Evolutionary conservation across 2,113 vertebrate genomes (phyloP).

Genomic region (Rousettus leschenaultii): DNA sequence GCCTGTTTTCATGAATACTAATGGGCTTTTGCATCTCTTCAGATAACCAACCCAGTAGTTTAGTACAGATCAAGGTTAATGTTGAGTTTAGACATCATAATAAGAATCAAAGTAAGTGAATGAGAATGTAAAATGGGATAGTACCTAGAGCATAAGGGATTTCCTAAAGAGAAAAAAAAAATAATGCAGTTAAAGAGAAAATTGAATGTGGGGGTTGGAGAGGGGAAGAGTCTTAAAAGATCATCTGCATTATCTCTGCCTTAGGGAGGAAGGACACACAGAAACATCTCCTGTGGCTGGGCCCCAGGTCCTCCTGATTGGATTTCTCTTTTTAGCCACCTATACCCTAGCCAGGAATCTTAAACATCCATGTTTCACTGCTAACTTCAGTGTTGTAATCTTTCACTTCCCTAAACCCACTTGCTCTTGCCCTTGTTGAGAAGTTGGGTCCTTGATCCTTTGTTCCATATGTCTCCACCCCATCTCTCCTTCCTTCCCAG

Average conservation of each 20-base stretch:
- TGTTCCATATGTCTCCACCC: fast-evolving
- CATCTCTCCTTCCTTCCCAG: background rate
- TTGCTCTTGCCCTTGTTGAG: background rate
- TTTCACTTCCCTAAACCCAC: background rate
- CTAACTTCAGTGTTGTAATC: background rate
- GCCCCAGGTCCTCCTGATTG: background rate
- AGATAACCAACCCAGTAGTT: background rate
- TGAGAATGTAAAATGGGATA: background rate
- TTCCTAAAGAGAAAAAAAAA: background rate
- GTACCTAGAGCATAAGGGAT: background rate
- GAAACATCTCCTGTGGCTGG: background rate
- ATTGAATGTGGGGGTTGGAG: background rate
- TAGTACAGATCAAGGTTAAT: background rate
- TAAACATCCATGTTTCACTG: background rate
- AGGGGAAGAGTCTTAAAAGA: background rate
- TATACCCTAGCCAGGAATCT: background rate
- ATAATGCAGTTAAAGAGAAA: background rate
- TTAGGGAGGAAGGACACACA: background rate
- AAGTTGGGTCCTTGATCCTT: background rate
- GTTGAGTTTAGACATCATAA: background rate
- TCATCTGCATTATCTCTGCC: background rate
- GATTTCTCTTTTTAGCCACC: background rate
- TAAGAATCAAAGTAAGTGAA: background rate
- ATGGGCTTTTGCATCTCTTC: background rate
- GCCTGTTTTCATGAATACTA: background rate